A percentile compares a stretch with the other conserved stretches of the same genome.
Evolutionary conservation across 2,113 vertebrate genomes (phyloP).

Genomic region (Hymenochirus boettgeri): DNA sequence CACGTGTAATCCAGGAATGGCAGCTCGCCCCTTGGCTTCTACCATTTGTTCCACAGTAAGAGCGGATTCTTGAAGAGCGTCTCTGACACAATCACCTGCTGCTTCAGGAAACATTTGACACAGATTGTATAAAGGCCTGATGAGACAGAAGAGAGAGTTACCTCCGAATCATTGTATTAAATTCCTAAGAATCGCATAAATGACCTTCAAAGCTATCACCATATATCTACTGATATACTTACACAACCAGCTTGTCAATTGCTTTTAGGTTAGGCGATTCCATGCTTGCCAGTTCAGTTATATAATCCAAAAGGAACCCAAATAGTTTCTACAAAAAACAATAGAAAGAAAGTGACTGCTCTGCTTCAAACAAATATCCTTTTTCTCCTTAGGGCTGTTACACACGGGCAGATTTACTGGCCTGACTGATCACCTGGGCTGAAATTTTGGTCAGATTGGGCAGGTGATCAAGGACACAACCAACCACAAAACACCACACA

Average conservation of each 20-base stretch:
- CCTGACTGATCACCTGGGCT: too few species aligned
- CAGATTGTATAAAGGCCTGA: constrained; percentile 77
- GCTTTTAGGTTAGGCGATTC: constrained; percentile 70
- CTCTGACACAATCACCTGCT: constrained; percentile 65
- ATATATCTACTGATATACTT: constrained; percentile 53
- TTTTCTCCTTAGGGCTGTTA: too few species aligned
- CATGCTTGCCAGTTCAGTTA: constrained; percentile 71
- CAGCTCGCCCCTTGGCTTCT: constrained; percentile 71
- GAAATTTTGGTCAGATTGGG: too few species aligned
- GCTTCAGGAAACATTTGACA: constrained; percentile 87
- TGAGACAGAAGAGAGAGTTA: constrained; percentile 22
- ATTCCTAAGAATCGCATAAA: too few species aligned
- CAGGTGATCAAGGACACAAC: too few species aligned
- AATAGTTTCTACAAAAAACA: constrained; percentile 80
- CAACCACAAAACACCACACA: too few species aligned
- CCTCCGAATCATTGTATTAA: too few species aligned
- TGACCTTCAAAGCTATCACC: not conserved
- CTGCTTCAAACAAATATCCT: too few species aligned
- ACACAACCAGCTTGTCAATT: constrained; percentile 77
- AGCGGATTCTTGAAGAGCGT: constrained; percentile 68
- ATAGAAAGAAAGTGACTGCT: too few species aligned
- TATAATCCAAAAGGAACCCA: constrained; percentile 83
- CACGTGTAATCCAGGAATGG: constrained; percentile 73
- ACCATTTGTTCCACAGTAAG: constrained; percentile 72
- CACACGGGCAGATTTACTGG: too few species aligned